phyloP scores from a whole-genome alignment of 2,888 invertebrate genomes.

The Pyrgus malvae region DNA sequence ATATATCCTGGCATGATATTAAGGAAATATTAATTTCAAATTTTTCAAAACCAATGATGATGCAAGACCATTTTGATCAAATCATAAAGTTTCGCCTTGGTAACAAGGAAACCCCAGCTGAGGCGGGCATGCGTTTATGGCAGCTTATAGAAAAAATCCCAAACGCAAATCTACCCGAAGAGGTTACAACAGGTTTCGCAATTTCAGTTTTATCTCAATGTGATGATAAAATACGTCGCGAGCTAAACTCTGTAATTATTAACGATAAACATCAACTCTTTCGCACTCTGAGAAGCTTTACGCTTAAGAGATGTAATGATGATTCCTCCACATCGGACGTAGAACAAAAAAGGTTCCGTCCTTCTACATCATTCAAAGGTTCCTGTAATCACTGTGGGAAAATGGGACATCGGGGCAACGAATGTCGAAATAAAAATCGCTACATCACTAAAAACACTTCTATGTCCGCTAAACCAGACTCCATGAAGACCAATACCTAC shows the following conservation, averaged over 20 bases:
- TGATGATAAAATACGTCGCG: conserved; percentile 18
- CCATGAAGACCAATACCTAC: background rate
- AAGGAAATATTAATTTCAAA: conserved; percentile 17
- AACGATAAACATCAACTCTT: conserved; percentile 18
- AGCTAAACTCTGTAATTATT: conserved; percentile 17
- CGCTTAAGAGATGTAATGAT: conserved; percentile 7
- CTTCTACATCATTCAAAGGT: background rate
- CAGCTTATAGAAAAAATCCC: conserved; percentile 16
- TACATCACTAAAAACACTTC: background rate
- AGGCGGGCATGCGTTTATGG: conserved; percentile 24
- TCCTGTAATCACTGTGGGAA: conserved; percentile 1
- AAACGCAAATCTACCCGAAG: conserved; percentile 8
- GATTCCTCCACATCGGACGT: background rate
- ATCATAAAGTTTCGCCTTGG: conserved; percentile 13
- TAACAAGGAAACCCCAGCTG: conserved; percentile 13
- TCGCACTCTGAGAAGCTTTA: conserved; percentile 8
- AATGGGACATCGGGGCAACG: conserved; percentile 7
- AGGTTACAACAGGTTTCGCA: conserved; percentile 17
- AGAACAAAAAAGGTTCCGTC: background rate
- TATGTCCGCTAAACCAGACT: background rate
- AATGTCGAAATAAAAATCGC: background rate
- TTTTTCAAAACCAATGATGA: conserved; percentile 23
- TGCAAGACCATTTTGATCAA: conserved; percentile 27
- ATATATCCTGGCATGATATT: conserved; percentile 18
- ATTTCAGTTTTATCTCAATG: conserved; percentile 16